A percentile compares a stretch with the other conserved stretches of the same genome.
Evolutionary conservation across 2,888 invertebrate species (phyloP).

Genomic region (Corbicula japonica): DNA sequence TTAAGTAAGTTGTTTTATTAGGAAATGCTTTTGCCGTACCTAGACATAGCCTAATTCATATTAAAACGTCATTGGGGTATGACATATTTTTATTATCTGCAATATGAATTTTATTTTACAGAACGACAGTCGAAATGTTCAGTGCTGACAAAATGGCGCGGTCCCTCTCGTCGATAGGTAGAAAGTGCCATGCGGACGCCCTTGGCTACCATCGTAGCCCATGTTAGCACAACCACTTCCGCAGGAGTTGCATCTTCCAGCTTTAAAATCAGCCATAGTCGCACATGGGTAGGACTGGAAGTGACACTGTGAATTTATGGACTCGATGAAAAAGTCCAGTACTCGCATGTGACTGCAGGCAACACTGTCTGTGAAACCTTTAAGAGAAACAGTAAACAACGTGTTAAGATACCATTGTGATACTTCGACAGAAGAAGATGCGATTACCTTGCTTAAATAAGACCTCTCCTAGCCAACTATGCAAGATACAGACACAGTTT

Average conservation of each 20-base stretch:
- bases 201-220: slow-evolving; percentile 61
- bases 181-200: slow-evolving; percentile 54
- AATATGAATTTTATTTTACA: no score
- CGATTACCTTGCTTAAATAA: no score
- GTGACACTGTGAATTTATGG: slow-evolving; percentile 65
- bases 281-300: slow-evolving; percentile 69
- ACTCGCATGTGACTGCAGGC: slow-evolving; percentile 72
- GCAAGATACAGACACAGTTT: no score
- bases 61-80: no score
- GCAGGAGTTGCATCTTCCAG: slow-evolving; percentile 61
- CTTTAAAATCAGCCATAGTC: slow-evolving; percentile 59
- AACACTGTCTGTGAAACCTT: slow-evolving; percentile 35
- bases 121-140: no score
- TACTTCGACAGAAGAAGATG: no score
- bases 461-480: no score
- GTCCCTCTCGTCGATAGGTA: slow-evolving; percentile 62
- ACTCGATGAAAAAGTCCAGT: slow-evolving; percentile 66
- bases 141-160: slow-evolving; percentile 55
- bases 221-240: slow-evolving; percentile 60
- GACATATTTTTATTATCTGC: no score
- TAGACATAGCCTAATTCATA: no score
- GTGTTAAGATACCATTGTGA: no score
- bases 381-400: slow-evolving; percentile 8
- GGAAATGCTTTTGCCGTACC: no score
- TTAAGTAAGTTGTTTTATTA: no score